Conservation (phyloP, 64 coral and sea anemone species). For the Pachyseris speciosa region DNA sequence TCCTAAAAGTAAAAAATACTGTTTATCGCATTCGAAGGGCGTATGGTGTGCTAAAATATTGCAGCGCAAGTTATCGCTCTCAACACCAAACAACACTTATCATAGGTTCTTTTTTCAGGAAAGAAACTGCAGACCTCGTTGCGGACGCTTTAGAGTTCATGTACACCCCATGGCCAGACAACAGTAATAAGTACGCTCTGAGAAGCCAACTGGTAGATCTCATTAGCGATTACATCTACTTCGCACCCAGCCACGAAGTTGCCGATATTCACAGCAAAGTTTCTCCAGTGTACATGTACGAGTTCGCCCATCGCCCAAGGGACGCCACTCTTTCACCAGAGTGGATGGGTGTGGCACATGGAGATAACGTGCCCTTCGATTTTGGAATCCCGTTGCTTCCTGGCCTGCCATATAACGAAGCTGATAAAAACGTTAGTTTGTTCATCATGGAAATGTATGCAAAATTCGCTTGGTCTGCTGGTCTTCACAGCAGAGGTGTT, state of each 20-base stretch:
- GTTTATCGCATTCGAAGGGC: too few species aligned
- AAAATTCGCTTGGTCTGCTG: too few species aligned
- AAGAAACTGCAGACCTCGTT: neutral
- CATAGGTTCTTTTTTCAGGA: neutral
- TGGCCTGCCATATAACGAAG: too few species aligned
- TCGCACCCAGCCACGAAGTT: slow-evolving; percentile 65
- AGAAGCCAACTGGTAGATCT: slow-evolving; percentile 59
- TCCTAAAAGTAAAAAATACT: too few species aligned
- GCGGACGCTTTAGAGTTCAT: slow-evolving; percentile 21
- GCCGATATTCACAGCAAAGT: slow-evolving; percentile 40
- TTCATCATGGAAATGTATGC: neutral
- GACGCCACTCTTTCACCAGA: too few species aligned
- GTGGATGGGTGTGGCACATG: too few species aligned
- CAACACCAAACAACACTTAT: too few species aligned
- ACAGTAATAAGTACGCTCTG: slow-evolving; percentile 28
- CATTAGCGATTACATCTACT: slow-evolving; percentile 50
- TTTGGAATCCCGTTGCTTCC: slow-evolving; percentile 4
- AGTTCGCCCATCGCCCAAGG: too few species aligned
- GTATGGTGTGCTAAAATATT: too few species aligned
- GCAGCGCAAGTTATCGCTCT: too few species aligned
- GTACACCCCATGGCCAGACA: slow-evolving; percentile 8
- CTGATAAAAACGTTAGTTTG: slow-evolving; percentile 19
- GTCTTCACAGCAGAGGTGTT: neutral
- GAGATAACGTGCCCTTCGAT: too few species aligned
- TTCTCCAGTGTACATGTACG: slow-evolving; percentile 57